phyloP scores from a whole-genome alignment of 2,797 vertebrate species.

The Tenualosa ilisha region DNA sequence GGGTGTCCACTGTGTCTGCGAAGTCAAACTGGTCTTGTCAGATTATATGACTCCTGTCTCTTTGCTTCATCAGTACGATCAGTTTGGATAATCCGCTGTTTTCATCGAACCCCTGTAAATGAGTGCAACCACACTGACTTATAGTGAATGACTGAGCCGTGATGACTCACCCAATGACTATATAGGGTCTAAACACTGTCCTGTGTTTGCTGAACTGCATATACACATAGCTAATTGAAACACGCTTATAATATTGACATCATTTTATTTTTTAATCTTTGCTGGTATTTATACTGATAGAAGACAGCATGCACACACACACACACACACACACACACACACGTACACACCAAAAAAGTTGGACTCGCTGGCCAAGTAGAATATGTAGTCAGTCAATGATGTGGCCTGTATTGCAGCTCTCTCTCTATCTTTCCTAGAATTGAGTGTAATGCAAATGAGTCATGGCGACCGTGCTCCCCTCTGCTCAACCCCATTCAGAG shows the following conservation, averaged over 20 bases:
- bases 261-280: neutral
- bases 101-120: neutral
- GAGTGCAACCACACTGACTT: neutral
- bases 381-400: neutral
- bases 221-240: neutral
- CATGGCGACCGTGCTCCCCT: conserved; percentile 20
- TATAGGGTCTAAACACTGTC: neutral
- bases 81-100: neutral
- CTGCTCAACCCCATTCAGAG: neutral
- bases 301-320: no score
- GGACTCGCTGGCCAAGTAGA: neutral
- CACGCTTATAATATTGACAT: neutral
- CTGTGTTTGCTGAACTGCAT: neutral
- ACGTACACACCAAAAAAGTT: neutral
- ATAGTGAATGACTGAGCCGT: neutral
- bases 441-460: conserved; percentile 16
- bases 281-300: neutral
- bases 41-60: neutral
- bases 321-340: no score
- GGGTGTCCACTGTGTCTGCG: neutral
- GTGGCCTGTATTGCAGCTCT: neutral
- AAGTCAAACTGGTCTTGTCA: no score
- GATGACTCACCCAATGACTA: neutral
- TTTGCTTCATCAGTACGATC: neutral
- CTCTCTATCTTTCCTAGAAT: conserved; percentile 18